These are phyloP conservation scores for Phataginus tetradactyla DNA, from an alignment of 2,797 vertebrate genomes.

Conservation along the genomic window DNA sequence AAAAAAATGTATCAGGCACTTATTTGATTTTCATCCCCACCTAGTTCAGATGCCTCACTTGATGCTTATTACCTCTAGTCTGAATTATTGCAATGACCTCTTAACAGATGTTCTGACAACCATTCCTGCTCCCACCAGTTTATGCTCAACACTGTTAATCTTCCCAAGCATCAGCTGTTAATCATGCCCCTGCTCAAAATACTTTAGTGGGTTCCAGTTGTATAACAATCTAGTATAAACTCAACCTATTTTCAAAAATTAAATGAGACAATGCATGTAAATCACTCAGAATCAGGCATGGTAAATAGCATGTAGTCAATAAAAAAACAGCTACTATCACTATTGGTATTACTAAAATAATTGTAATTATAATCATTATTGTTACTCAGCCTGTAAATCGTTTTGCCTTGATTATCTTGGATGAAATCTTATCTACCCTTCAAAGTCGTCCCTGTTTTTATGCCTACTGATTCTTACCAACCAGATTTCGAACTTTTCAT, in stretches of 20 bases:
- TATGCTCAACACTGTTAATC: neutral
- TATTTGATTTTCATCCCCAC: neutral
- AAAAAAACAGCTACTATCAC: neutral
- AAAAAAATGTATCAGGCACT: neutral
- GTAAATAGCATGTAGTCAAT: neutral
- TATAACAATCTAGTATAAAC: neutral
- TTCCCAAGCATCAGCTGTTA: neutral
- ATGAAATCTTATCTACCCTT: slow-evolving; percentile 29
- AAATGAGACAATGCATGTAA: neutral
- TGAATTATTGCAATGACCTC: neutral
- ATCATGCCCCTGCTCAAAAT: neutral
- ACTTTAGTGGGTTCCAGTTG: neutral
- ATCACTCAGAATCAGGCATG: neutral
- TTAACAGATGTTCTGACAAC: neutral
- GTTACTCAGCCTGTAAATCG: neutral
- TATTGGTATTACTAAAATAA: neutral
- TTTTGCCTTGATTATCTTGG: slow-evolving; percentile 6
- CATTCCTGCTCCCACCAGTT: neutral
- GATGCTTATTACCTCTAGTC: neutral
- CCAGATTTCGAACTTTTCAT: neutral
- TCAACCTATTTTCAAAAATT: neutral
- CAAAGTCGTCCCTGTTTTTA: neutral
- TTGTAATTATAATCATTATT: neutral
- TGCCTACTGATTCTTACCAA: neutral
- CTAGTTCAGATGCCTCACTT: neutral